phyloP scores from a whole-genome alignment of 2,113 vertebrate genomes.

The Gila orcuttii region DNA sequence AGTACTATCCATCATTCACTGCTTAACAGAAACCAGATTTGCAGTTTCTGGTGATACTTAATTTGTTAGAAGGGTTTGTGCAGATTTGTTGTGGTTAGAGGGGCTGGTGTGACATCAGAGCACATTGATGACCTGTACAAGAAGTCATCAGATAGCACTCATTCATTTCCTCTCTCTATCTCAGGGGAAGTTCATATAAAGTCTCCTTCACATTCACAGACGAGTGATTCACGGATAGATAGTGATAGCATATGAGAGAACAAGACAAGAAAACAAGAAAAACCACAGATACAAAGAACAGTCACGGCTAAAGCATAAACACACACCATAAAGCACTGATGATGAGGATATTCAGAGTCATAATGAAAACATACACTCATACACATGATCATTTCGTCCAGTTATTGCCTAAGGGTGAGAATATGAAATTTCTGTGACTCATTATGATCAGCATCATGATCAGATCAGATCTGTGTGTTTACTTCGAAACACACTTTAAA shows the following conservation, averaged over 20 bases:
- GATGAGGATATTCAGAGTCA: neutral
- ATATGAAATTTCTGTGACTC: neutral
- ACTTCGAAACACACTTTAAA: neutral
- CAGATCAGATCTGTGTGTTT: neutral
- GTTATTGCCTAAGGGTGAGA: neutral
- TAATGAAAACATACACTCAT: neutral
- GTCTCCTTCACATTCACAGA: slow-evolving; percentile 43
- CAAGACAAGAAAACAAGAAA: neutral
- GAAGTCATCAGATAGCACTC: slow-evolving; percentile 47
- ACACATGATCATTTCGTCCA: neutral
- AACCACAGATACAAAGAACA: slow-evolving; percentile 23
- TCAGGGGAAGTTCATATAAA: slow-evolving; percentile 32
- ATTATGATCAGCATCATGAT: neutral
- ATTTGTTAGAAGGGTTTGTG: too few species aligned
- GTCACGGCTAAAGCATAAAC: slow-evolving; percentile 5
- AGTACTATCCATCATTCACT: neutral
- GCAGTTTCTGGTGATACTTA: neutral
- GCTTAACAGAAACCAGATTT: neutral
- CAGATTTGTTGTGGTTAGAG: neutral
- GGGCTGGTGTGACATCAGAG: slow-evolving; percentile 22
- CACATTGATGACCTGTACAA: slow-evolving; percentile 31
- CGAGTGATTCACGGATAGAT: slow-evolving; percentile 28
- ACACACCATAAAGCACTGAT: slow-evolving; percentile 4
- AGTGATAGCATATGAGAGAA: slow-evolving; percentile 22
- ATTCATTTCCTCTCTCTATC: slow-evolving; percentile 44